phyloP scores from a whole-genome alignment of 2,797 vertebrate genomes.

The Chelmon rostratus region DNA sequence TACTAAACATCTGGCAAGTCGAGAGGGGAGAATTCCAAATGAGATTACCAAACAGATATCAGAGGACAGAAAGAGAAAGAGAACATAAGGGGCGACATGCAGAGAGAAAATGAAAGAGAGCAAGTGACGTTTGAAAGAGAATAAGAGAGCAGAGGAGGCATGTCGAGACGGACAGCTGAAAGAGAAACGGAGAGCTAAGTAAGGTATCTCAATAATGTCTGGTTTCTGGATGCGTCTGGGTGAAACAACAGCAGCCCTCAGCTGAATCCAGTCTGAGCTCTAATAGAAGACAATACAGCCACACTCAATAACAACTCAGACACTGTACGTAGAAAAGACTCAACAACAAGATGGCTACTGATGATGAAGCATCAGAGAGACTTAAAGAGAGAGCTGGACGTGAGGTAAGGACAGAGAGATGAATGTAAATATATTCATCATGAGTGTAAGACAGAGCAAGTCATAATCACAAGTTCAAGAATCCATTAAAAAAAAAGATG shows the following conservation, averaged over 20 bases:
- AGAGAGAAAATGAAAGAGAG: conserved; percentile 55
- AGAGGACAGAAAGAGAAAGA: conserved; percentile 16
- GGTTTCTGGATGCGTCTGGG: conserved; percentile 13
- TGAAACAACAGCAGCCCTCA: conserved; percentile 29
- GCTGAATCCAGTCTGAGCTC: conserved; percentile 33
- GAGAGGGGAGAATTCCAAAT: conserved; percentile 31
- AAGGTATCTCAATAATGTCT: conserved; percentile 32
- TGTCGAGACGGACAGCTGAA: conserved; percentile 22
- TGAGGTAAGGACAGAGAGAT: neutral
- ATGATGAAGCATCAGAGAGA: neutral
- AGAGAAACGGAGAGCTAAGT: conserved; percentile 51
- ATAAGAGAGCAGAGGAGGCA: conserved; percentile 56
- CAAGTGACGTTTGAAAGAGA: conserved; percentile 67
- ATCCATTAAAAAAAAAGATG: too few relatives aligned
- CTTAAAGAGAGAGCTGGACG: neutral
- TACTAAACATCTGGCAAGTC: conserved; percentile 37
- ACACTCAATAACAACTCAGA: conserved; percentile 6
- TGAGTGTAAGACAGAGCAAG: neutral
- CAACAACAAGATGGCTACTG: conserved; percentile 4
- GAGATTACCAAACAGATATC: conserved; percentile 27
- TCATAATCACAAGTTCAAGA: neutral
- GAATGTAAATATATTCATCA: too few relatives aligned
- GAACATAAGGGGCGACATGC: conserved; percentile 3
- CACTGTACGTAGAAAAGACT: neutral
- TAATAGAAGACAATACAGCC: conserved; percentile 14